phyloP scores from a whole-genome alignment of 2,797 vertebrate species.

The Phalloptychus januarius region DNA sequence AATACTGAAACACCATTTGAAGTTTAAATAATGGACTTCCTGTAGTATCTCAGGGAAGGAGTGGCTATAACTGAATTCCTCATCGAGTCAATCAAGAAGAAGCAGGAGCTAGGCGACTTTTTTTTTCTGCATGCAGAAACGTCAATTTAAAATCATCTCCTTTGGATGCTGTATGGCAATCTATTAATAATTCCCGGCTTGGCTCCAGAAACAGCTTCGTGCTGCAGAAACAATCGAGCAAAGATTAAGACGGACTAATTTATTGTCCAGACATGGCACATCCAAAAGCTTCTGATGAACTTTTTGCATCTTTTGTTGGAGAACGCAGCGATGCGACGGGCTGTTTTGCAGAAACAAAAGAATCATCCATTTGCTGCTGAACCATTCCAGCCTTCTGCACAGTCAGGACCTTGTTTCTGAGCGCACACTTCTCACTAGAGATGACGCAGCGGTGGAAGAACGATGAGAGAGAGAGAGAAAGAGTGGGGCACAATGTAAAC shows the following conservation, averaged over 20 bases:
- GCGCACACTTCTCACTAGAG: slow-evolving; percentile 8
- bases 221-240: slow-evolving; percentile 37
- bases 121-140: slow-evolving; percentile 23
- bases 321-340: slow-evolving; percentile 10
- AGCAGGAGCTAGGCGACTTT: slow-evolving; percentile 6
- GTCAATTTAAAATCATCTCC: slow-evolving; percentile 44
- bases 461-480: slow-evolving; percentile 28
- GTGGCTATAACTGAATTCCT: slow-evolving; percentile 24
- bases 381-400: slow-evolving; percentile 42
- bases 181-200: slow-evolving; percentile 37
- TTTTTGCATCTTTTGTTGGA: slow-evolving; percentile 27
- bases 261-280: slow-evolving; percentile 17
- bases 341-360: slow-evolving; percentile 26
- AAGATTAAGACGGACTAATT: slow-evolving; percentile 24
- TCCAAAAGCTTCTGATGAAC: slow-evolving; percentile 15
- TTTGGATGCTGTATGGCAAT: slow-evolving; percentile 29
- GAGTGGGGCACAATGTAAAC: slow-evolving; percentile 17
- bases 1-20: slow-evolving; percentile 14
- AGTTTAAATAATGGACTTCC: slow-evolving; percentile 43
- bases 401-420: slow-evolving; percentile 27
- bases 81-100: slow-evolving; percentile 30
- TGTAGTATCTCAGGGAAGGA: slow-evolving; percentile 26
- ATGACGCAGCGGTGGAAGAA: slow-evolving; percentile 13
- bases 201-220: slow-evolving; percentile 26
- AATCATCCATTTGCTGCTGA: slow-evolving; percentile 16